A percentile compares a stretch with the other conserved stretches of the same genome.
phyloP scores from a whole-genome alignment of 2,797 vertebrate species.

The Ciconia nigra region DNA sequence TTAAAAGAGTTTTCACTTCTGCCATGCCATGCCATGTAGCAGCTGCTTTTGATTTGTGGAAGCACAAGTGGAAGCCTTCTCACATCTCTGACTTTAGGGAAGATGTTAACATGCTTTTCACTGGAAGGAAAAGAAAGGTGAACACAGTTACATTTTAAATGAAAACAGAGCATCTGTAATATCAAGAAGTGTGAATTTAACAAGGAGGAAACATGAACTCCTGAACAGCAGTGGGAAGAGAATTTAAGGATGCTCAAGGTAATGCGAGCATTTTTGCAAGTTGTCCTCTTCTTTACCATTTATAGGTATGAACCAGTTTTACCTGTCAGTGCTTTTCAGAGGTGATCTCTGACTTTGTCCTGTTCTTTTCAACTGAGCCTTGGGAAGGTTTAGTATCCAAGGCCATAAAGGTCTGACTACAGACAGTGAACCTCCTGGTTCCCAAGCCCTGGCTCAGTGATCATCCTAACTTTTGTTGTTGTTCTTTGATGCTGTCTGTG shows the following conservation, averaged over 20 bases:
- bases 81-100: not conserved
- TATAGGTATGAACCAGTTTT: not conserved
- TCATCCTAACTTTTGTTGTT: not conserved
- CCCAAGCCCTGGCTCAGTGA: not conserved
- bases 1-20: constrained; percentile 5
- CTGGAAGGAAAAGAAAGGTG: not conserved
- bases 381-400: not conserved
- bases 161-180: not conserved
- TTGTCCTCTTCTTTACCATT: not conserved
- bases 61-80: not conserved
- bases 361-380: not conserved
- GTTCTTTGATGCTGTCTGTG: not conserved
- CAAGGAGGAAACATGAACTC: not conserved
- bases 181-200: constrained; percentile 1
- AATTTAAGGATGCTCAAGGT: not conserved
- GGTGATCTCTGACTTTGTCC: not conserved
- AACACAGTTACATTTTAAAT: not conserved
- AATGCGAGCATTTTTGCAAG: not conserved
- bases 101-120: constrained; percentile 6
- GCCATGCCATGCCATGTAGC: not conserved
- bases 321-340: not conserved
- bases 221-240: not conserved
- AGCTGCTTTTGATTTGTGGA: constrained; percentile 34
- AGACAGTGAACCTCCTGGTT: not conserved
- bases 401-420: not conserved